Evolutionary conservation across 2,113 vertebrate genomes (phyloP), one percentile per base, ranked within the genome.

Genomic region (Melanerpes formicivorus): DNA sequence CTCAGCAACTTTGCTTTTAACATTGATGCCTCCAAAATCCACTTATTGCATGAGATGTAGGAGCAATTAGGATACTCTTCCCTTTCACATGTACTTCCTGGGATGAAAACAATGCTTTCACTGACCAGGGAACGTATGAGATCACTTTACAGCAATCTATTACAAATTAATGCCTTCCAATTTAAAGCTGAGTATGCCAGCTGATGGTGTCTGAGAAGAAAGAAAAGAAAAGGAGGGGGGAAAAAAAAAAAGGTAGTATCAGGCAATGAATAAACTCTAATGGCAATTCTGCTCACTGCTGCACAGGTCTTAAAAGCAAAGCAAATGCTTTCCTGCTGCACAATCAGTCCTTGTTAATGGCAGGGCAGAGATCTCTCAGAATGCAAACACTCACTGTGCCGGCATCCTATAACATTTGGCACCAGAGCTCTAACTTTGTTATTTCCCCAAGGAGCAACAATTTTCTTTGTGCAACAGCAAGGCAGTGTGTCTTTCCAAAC

Each of bases 281-380:
- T 6, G 21, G 77, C 46, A 73, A 83, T 48, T 65, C 62, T 71
- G 62, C 29, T 63, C 46, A 29, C 26, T 56, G 32, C 34, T 29
- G 59, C 22, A 52, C 67, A 70, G 80, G 59, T 87, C 55, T 64
- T 58, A 65, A 80, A 82, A 80, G 55, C 50, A 70, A 48, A 10
- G 52, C 26, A 84, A 93, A 95, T 29, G 48, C 88, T 40, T 72
- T 67, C 3, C 6, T 70, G 16, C 75, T 62, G 73, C 88, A 94
- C 91, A 90, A 79, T 89, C 70, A 60, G 69, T 30, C 90, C 96
- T 96, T 96, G 97, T 97, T 96, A 80, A 75, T 25, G 69, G 55
- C 83, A 70, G 40, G 23, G 87, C 89, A 94, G 83, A 93, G 94
- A 93, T 83, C 77, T 63, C 26, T 42, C 91, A 72, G 81, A 80